Percentiles rank a stretch among this genome's conserved stretches.
phyloP scores from a whole-genome alignment of 1,140 invertebrate species.

The Heliconius eleuchia region DNA sequence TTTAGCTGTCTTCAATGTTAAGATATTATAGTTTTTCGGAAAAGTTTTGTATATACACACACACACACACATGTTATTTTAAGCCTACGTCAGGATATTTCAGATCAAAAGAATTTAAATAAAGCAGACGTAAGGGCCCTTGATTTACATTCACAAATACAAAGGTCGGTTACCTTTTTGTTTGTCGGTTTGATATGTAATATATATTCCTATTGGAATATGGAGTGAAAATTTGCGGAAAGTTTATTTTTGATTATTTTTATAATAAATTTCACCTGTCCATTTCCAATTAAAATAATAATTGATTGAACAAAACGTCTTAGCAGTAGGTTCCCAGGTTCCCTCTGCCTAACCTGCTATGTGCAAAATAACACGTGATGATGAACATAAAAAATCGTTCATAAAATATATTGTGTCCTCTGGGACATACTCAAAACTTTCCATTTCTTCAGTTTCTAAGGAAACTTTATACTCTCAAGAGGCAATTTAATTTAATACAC shows the following conservation, averaged over 20 bases:
- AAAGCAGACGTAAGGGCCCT: not conserved
- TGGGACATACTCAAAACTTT: not conserved
- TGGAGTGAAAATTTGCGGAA: not conserved
- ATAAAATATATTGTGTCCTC: not conserved
- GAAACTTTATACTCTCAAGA: slow-evolving; percentile 11
- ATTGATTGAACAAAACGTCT: not conserved
- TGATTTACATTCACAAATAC: not conserved
- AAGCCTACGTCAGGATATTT: not conserved
- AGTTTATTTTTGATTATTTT: not conserved
- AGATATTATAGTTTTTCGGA: too few species aligned
- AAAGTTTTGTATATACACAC: too few species aligned
- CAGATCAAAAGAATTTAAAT: slow-evolving; percentile 4
- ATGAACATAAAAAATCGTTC: not conserved
- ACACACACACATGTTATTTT: not conserved
- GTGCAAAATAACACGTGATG: not conserved
- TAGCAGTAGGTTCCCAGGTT: not conserved
- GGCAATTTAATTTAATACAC: slow-evolving; percentile 27
- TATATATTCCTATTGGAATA: not conserved
- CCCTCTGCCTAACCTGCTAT: not conserved
- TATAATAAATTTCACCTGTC: not conserved
- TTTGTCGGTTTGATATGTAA: not conserved
- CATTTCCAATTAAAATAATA: not conserved
- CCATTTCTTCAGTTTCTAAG: not conserved
- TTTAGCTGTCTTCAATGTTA: too few species aligned
- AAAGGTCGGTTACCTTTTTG: not conserved